Conservation (phyloP, 2,113 vertebrate species). For the Mixornis gularis region DNA sequence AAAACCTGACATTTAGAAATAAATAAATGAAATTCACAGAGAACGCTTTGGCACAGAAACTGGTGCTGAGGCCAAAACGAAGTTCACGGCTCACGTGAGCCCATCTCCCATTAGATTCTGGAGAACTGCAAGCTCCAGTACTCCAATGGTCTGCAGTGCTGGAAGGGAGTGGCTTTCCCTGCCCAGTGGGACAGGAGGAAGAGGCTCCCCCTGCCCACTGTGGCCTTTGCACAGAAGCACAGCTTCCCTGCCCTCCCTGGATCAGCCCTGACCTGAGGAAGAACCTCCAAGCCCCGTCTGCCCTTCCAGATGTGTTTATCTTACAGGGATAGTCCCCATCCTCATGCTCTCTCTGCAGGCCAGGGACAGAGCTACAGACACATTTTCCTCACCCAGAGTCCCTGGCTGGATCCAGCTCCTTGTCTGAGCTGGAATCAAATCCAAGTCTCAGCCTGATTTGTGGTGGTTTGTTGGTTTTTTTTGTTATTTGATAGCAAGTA, state of each 20-base stretch:
- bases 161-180: not conserved
- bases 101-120: not conserved
- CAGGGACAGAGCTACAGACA: not conserved
- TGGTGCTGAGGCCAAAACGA: not conserved
- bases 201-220: not conserved
- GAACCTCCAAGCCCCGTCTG: not conserved
- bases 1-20: not conserved
- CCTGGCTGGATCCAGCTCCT: not conserved
- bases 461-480: not conserved
- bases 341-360: not conserved
- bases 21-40: not conserved
- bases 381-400: not conserved
- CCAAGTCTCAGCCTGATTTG: not conserved
- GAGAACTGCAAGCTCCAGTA: not conserved
- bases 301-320: not conserved
- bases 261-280: not conserved
- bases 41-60: not conserved
- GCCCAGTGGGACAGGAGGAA: not conserved
- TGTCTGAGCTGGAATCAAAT: not conserved
- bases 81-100: not conserved
- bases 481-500: not conserved
- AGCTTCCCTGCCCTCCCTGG: not conserved
- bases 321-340: not conserved
- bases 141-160: fast-evolving
- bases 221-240: not conserved